Evolutionary conservation across 2,113 vertebrate genomes (phyloP).

Genomic region (Cepphus grylle): DNA sequence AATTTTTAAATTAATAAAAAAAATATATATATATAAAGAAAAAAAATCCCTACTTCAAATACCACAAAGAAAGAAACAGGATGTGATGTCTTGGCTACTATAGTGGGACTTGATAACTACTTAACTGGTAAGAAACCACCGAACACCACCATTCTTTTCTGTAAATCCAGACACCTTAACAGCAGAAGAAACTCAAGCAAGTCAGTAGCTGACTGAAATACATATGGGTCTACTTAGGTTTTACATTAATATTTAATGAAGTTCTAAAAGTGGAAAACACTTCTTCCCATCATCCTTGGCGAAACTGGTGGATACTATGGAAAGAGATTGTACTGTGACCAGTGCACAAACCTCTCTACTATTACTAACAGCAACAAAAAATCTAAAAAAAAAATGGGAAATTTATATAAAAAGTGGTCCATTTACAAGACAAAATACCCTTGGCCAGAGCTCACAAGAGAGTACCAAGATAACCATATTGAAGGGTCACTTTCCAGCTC

Average conservation of each 20-base stretch:
- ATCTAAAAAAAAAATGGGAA: not conserved
- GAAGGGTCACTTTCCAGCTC: not conserved
- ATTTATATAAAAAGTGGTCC: not conserved
- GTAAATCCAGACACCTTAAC: not conserved
- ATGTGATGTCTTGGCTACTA: not conserved
- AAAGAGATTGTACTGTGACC: not conserved
- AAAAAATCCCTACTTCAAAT: not conserved
- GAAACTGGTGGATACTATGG: not conserved
- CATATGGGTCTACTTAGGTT: not conserved
- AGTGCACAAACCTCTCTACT: not conserved
- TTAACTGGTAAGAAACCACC: not conserved
- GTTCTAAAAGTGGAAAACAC: not conserved
- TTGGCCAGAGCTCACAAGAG: not conserved
- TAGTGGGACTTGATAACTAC: not conserved
- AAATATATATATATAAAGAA: not conserved
- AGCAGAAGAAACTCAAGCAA: not conserved
- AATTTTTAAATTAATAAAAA: not conserved
- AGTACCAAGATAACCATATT: not conserved
- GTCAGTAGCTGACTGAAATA: not conserved
- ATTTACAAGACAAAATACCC: not conserved
- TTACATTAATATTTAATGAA: not conserved
- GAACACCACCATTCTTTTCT: not conserved
- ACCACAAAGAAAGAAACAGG: not conserved
- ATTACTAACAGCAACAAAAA: not conserved
- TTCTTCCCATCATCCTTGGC: not conserved